These are phyloP conservation scores for Anisognathus igniventris DNA, from an alignment of 2,797 vertebrate species.

Conservation along the genomic window DNA sequence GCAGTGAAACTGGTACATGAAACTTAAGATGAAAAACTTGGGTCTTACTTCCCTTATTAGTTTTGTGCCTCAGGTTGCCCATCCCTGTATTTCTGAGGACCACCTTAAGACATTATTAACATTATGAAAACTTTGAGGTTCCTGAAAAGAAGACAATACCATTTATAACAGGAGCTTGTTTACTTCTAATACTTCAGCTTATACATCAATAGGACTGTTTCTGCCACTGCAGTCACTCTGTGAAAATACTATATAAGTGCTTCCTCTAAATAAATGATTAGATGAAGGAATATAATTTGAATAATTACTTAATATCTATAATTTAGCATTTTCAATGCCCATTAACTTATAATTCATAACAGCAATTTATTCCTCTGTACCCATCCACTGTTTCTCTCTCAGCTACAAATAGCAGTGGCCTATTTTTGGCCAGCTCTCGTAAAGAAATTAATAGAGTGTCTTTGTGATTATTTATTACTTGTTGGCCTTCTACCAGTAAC, in stretches of 20 bases:
- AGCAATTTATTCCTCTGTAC: not conserved
- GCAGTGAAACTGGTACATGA: not conserved
- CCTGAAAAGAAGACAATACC: not conserved
- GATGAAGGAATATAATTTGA: constrained; percentile 18
- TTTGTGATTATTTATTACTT: not conserved
- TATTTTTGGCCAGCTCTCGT: not conserved
- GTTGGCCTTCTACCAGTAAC: not conserved
- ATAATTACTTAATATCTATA: constrained; percentile 30
- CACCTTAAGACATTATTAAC: not conserved
- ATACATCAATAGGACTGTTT: not conserved
- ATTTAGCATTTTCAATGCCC: constrained; percentile 14
- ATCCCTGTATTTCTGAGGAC: not conserved
- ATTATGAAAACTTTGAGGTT: not conserved
- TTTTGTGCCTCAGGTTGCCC: not conserved
- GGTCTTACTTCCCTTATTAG: not conserved
- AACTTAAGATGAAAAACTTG: not conserved
- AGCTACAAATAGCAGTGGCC: not conserved
- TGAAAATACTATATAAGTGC: not conserved
- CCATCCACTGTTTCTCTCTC: not conserved
- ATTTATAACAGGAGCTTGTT: not conserved
- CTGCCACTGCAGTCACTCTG: not conserved
- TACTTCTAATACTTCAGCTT: not conserved
- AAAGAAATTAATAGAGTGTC: not conserved
- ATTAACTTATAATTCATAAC: not conserved
- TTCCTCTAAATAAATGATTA: constrained; percentile 2